Conservation (phyloP, 2,113 vertebrate genomes). For the Eptesicus fuscus region DNA sequence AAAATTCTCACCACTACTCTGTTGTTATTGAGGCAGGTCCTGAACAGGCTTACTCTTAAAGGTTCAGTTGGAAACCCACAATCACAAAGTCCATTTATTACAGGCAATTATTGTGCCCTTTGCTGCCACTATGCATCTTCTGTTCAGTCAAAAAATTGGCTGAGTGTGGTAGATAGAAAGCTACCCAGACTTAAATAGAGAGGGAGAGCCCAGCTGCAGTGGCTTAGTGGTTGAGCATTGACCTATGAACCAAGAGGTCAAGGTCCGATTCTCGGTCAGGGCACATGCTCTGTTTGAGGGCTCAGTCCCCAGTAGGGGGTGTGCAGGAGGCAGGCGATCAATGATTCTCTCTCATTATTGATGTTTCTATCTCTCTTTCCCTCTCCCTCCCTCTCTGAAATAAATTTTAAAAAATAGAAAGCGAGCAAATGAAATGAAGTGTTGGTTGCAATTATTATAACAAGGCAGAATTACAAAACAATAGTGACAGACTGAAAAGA, state of each 20-base stretch:
- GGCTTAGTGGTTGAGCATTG: too few species aligned
- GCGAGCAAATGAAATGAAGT: not conserved
- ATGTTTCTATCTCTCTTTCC: too few species aligned
- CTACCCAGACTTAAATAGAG: not conserved
- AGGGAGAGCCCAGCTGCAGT: not conserved
- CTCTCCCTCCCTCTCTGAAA: too few species aligned
- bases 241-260: too few species aligned
- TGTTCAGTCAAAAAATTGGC: not conserved
- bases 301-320: too few species aligned
- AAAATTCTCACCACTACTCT: not conserved
- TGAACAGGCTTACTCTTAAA: not conserved
- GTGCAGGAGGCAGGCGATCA: too few species aligned
- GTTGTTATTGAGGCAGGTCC: not conserved
- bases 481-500: not conserved
- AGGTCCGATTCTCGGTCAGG: too few species aligned
- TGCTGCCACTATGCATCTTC: not conserved
- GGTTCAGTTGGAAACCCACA: not conserved
- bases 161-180: not conserved
- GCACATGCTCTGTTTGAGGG: too few species aligned
- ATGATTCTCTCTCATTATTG: too few species aligned
- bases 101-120: not conserved
- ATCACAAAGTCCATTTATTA: not conserved
- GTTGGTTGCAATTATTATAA: not conserved
- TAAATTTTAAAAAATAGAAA: not conserved
- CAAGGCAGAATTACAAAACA: not conserved